Percentiles rank a stretch among this genome's conserved stretches.
These are phyloP conservation scores for Taurulus bubalis DNA, from an alignment of 2,113 vertebrate genomes.

Conservation along the genomic window DNA sequence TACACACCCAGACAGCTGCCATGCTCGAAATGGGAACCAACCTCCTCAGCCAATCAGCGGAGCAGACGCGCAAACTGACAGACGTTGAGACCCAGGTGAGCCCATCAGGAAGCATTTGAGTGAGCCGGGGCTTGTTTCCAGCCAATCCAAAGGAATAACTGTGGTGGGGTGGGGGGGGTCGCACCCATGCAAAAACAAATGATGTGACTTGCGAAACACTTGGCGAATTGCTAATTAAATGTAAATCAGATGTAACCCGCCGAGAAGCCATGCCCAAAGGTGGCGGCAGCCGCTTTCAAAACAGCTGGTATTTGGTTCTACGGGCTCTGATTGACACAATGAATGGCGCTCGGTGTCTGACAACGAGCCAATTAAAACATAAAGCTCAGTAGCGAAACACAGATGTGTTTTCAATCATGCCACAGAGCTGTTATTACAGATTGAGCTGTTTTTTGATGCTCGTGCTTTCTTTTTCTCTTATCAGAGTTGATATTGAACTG, in stretches of 20 bases:
- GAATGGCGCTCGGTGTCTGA: conserved; percentile 58
- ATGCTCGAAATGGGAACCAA: conserved; percentile 86
- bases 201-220: conserved; percentile 32
- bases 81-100: conserved; percentile 85
- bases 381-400: conserved; percentile 68
- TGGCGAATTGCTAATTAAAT: conserved; percentile 55
- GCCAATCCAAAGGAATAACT: conserved; percentile 40
- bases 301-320: conserved; percentile 56
- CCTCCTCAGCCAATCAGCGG: conserved; percentile 83
- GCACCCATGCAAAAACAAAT: conserved; percentile 32
- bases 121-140: conserved; percentile 1
- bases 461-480: conserved; percentile 54
- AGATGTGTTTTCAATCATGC: conserved; percentile 71
- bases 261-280: conserved; percentile 51
- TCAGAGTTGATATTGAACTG: conserved; percentile 55
- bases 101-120: not conserved
- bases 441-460: conserved; percentile 64
- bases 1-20: conserved; percentile 81
- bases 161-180: not conserved
- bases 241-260: conserved; percentile 50
- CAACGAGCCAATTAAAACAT: conserved; percentile 73
- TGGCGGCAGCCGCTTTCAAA: conserved; percentile 42
- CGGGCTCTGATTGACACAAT: conserved; percentile 61
- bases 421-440: conserved; percentile 75
- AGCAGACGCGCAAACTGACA: conserved; percentile 85